These are phyloP conservation scores for Pocillopora meandrina DNA, from an alignment of 92 coral and sea anemone species.

Conservation along the genomic window DNA sequence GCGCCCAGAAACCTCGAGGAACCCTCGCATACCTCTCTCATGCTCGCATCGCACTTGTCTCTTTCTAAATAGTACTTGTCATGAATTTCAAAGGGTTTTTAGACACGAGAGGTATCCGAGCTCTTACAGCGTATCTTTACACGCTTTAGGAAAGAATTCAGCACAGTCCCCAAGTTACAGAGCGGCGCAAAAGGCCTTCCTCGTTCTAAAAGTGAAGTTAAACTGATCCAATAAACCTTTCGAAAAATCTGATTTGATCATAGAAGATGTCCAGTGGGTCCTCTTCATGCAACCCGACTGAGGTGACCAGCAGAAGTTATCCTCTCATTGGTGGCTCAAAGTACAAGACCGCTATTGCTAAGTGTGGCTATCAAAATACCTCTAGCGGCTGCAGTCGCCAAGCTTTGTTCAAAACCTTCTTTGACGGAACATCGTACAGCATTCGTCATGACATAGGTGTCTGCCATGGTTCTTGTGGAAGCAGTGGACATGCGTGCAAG, in stretches of 20 bases:
- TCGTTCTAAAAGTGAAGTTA: background rate
- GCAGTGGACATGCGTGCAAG: background rate
- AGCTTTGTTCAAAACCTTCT: background rate
- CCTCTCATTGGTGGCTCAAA: background rate
- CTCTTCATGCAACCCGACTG: background rate
- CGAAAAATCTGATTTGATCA: background rate
- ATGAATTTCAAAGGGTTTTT: too few relatives aligned
- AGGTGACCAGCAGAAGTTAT: background rate
- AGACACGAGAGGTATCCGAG: too few relatives aligned
- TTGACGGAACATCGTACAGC: background rate
- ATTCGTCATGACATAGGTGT: background rate
- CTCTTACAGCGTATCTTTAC: too few relatives aligned
- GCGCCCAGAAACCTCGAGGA: too few relatives aligned
- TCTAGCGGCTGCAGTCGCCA: background rate
- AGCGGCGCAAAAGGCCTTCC: too few relatives aligned
- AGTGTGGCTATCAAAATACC: background rate
- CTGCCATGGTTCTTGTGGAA: constrained; percentile 1
- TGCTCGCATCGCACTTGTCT: too few relatives aligned
- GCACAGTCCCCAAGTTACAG: too few relatives aligned
- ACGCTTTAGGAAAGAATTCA: too few relatives aligned
- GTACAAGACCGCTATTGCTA: background rate
- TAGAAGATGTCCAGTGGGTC: background rate
- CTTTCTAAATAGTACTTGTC: too few relatives aligned
- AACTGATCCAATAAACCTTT: background rate
- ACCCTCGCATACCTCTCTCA: too few relatives aligned